Percentiles rank a stretch among this genome's conserved stretches.
phyloP scores from a whole-genome alignment of 2,113 vertebrate species.

The Cisticola juncidis region DNA sequence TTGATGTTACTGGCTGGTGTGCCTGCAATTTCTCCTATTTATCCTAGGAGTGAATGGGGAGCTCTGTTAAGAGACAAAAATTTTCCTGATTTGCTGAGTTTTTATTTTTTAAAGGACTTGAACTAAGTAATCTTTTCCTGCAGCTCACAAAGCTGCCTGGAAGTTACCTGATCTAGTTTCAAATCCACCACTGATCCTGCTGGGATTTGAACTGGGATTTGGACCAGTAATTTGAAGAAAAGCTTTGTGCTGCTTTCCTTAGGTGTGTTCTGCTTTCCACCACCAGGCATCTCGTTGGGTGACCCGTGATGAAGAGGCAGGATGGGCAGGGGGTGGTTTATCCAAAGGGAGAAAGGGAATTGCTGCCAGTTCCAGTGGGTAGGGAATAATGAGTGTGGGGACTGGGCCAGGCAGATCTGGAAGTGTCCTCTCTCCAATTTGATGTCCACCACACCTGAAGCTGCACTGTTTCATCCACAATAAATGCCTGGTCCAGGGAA shows the following conservation, averaged over 20 bases:
- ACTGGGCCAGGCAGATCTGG: neutral
- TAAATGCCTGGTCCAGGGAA: neutral
- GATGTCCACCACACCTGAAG: neutral
- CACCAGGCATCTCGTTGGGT: neutral
- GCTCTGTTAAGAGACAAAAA: neutral
- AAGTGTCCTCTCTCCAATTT: neutral
- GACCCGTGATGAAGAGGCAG: fast-evolving
- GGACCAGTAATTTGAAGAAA: neutral
- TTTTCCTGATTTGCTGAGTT: neutral
- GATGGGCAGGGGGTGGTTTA: neutral
- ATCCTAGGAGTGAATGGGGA: fast-evolving
- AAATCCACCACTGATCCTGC: neutral
- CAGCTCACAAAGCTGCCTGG: neutral
- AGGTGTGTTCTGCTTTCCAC: neutral
- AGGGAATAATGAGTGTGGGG: neutral
- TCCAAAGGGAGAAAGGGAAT: neutral
- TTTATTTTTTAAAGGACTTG: neutral
- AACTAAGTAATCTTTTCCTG: neutral
- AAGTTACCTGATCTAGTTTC: conserved; percentile 20
- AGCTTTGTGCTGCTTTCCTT: neutral
- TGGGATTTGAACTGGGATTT: conserved; percentile 30
- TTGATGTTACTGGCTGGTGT: neutral
- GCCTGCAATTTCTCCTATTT: neutral
- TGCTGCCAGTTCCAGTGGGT: neutral
- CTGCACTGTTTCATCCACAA: neutral